Base-by-base conservation (phyloP, 2,797 vertebrate genomes). In the Chiroxiphia lanceolata region DNA sequence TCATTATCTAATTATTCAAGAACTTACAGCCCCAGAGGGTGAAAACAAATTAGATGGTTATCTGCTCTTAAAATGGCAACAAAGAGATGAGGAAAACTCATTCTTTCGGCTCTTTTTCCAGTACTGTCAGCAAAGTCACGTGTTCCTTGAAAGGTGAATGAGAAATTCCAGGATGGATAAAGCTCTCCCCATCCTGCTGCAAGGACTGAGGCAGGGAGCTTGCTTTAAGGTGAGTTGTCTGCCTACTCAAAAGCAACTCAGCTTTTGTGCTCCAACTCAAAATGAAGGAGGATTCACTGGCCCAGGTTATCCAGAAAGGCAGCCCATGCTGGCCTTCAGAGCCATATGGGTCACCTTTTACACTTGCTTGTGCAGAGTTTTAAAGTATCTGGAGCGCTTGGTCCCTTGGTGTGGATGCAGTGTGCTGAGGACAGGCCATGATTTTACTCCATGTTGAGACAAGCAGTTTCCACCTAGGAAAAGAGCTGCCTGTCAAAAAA, bases 1-100 rank as follows among this genome's bases (percentile, higher is more conserved):
- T 92, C 67, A 69, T 96, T 91, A 93, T 85, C 87, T 89, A 82
- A 91, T 96, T 95, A 90, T 36, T 69, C 54, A 83, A 88, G 89
- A 86, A 83, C 83, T 82, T 88, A 70, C 6, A 87, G 83, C 59
- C 79, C 91, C 2, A 1, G 69, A 87, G 87, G 89, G n/a, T 67
- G 80, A 91, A 71, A 91, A 59, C 45, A 83, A 75, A 91, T 92
- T 67, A 91, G 72, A 53, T 42, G 29, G 63, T 89, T 96, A 70
- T 87, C 80, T 11, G 1, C 70, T 76, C 75, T 72, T 87, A 51
- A 86, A 94, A 87, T 17, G 47, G 69, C 76, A 93, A 63, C 13
- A 15, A 29, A 86, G 78, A 82, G 79, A 31, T 4, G 11, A 84
- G 42, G 74, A 63, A 69, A 69, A 60, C 45, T 69, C 56, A 34